These are phyloP conservation scores for Idaea straminata DNA, from an alignment of 2,888 invertebrate genomes.

Conservation along the genomic window DNA sequence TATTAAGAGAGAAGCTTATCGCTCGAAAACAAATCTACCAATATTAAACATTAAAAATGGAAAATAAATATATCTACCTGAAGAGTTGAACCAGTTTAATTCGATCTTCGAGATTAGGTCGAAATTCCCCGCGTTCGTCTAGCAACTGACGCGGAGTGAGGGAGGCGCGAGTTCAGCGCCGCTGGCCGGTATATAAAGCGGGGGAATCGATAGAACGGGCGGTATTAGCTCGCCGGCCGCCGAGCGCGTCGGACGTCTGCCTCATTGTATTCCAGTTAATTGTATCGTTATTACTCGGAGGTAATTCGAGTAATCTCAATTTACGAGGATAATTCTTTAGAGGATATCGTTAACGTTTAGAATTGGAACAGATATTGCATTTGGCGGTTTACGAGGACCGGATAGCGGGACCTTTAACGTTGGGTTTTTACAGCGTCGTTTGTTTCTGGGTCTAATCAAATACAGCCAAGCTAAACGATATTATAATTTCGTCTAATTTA, in stretches of 20 bases:
- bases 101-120: background rate
- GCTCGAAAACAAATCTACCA: background rate
- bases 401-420: background rate
- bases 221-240: background rate
- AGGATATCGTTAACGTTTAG: background rate
- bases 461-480: background rate
- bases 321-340: background rate
- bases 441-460: background rate
- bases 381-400: background rate
- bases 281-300: background rate
- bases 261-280: background rate
- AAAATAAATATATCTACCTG: background rate
- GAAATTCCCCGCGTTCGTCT: background rate
- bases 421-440: background rate
- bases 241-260: background rate
- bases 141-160: background rate
- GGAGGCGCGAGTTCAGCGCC: background rate
- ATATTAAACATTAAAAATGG: background rate
- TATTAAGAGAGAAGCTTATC: background rate
- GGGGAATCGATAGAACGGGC: background rate
- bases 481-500: background rate
- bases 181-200: background rate
- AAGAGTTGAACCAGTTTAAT: background rate
- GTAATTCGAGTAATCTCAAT: background rate
- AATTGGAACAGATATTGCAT: background rate